phyloP scores from a whole-genome alignment of 1,140 invertebrate genomes.

The Aricia agestis region DNA sequence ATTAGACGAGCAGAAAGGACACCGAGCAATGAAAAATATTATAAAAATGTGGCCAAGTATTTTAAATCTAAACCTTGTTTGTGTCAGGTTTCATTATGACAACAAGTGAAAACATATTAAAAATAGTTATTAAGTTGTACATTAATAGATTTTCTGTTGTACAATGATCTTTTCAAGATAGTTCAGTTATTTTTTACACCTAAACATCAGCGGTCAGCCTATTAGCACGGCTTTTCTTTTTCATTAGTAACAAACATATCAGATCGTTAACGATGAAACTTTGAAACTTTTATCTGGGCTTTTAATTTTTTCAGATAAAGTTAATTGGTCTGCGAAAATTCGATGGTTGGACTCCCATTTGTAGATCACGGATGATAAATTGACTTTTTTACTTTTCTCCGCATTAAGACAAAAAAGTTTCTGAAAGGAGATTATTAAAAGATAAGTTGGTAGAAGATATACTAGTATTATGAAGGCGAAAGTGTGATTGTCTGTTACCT shows the following conservation, averaged over 20 bases:
- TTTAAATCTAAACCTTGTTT: background rate
- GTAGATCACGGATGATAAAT: conserved; percentile 6
- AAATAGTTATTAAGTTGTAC: too few species aligned
- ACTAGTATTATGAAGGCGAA: too few species aligned
- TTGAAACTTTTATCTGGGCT: conserved; percentile 9
- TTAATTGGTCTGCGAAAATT: conserved; percentile 5
- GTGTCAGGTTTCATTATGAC: background rate
- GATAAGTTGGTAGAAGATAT: background rate
- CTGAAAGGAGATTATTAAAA: conserved; percentile 1
- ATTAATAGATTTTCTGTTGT: too few species aligned
- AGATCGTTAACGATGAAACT: conserved; percentile 6
- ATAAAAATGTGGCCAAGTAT: background rate
- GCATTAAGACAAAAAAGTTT: background rate
- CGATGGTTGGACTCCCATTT: background rate
- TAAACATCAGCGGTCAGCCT: too few species aligned
- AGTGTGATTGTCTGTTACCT: too few species aligned
- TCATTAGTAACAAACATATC: conserved; percentile 9
- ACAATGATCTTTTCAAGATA: too few species aligned
- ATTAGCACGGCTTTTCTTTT: background rate
- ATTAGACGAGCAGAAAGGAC: background rate
- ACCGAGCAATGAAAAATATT: background rate
- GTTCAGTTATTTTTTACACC: too few species aligned
- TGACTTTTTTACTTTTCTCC: background rate
- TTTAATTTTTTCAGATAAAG: conserved; percentile 9
- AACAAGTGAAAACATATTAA: background rate